Base-by-base conservation (phyloP, 2,113 vertebrate genomes). In the Neodon shergylaensis region DNA sequence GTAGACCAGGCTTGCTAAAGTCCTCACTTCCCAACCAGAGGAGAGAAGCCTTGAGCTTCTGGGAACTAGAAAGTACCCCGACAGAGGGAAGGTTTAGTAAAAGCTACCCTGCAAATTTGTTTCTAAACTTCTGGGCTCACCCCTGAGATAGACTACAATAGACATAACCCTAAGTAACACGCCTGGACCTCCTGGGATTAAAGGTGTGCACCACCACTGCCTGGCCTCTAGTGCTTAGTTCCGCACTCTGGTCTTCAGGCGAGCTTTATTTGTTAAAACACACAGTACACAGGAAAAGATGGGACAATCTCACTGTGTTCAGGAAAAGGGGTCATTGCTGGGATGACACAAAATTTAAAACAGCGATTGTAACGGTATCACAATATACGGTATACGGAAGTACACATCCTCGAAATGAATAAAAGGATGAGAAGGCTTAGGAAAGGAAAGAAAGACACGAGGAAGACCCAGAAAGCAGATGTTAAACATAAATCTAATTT, bases 91-190 rank as follows among this genome's bases (percentile, higher is more conserved):
- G 66, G 47, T 22, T 66, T 74, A 63, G 52, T 31, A 86, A 90
- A 84, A 95, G 68, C 74, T 88, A 58, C 31, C 33, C n/a, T 31
- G 0, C 42, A 77, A 92, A 88, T 31, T 82, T 82, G 82, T 89
- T 91, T 78, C 36, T 88, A 70, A 95, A 92, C 33, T 90, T 95
- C 49, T 94, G 54, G n/a, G 65, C 44, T 79, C 87, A 58, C 63
- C 70, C 47, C 47, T 47, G 47, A 47, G 47, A 47, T 47, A 47
- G 47, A 47, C 47, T 47, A 47, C 47, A 47, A 47, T 47, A 47
- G 47, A 47, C 47, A 47, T 47, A 47, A 47, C 47, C 47, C 47
- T 47, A 47, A 47, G 7, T 47, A 47, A 47, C 47, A 47, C 47
- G 47, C 47, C 47, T 47, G 47, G 6, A 47, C 47, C 47, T 47